Base-by-base conservation (phyloP, 2,888 invertebrate species). In the Thymelicus lineola region DNA sequence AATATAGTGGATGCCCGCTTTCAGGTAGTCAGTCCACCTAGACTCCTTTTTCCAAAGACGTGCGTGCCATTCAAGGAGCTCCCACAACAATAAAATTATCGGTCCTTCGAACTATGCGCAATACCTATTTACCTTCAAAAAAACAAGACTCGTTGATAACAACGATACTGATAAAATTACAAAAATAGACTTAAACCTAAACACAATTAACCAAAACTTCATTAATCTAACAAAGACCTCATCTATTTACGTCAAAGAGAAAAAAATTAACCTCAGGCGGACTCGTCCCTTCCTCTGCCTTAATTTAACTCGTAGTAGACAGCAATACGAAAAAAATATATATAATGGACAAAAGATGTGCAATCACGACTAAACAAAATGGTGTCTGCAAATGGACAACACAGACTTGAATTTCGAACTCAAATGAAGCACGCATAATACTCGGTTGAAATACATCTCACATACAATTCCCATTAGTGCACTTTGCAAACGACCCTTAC, bases 381-480 rank as follows among this genome's bases (percentile, higher is more conserved):
- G 68, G 68, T 68, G 68, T 69, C 69, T 50, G 69, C 63, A 38
- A 63, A 64, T 69, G 42, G 58, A 69, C 63, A 58, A 69, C 58
- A 69, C 48, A 63, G 64, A 66, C 66, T 66, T 50, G 48, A 69
- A 64, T 69, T 50, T 69, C 63, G 57, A 69, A 63, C 62, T 58
- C 63, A 69, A 69, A 69, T 63, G 63, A 69, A 69, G 69, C 69
- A 58, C 63, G 50, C 69, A 63, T 63, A 63, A 69, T n/a, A n/a
- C 69, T 63, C 69, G 63, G 48, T 58, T 55, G 70, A 72, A 42
- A 65, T 70, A 70, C 66, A 66, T 66, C 86, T 84, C 84, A 88
- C 74, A 80, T 86, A 90, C 86, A 87, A 89, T 87, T 86, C 86
- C 90, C 87, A 91, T 91, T 91, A 92, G 89, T 84, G 84, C 84